phyloP scores from a whole-genome alignment of 1,140 invertebrate species.

The Drosophila littoralis region DNA sequence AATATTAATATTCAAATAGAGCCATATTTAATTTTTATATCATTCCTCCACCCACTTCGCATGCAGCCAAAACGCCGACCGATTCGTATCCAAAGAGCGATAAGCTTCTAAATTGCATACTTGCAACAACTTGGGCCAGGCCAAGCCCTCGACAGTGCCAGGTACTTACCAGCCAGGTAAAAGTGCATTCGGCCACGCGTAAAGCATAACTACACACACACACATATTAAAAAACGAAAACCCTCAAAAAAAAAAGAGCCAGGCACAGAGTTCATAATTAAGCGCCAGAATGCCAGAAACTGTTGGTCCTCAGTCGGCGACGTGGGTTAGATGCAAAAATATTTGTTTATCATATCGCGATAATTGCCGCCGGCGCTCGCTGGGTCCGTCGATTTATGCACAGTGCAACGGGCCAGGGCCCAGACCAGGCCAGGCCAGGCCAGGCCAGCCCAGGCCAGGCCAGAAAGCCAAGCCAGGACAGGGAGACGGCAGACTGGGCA shows the following conservation, averaged over 20 bases:
- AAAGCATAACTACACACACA: slow-evolving; percentile 49
- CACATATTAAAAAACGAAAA: slow-evolving; percentile 45
- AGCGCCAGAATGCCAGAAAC: slow-evolving; percentile 76
- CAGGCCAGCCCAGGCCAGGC: slow-evolving; percentile 21
- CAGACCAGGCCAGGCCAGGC: slow-evolving; percentile 25
- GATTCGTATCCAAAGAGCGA: slow-evolving; percentile 71
- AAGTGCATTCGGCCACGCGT: slow-evolving; percentile 68
- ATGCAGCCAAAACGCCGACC: slow-evolving; percentile 52
- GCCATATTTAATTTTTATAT: slow-evolving; percentile 79
- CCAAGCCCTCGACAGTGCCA: slow-evolving; percentile 53
- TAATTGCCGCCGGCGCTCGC: slow-evolving; percentile 75
- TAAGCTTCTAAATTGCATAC: slow-evolving; percentile 79
- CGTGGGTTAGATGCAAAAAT: slow-evolving; percentile 79
- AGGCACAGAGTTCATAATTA: slow-evolving; percentile 74
- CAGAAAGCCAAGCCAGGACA: slow-evolving; percentile 4
- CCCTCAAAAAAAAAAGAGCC: slow-evolving; percentile 5
- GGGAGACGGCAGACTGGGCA: slow-evolving; percentile 12
- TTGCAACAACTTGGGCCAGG: slow-evolving; percentile 63
- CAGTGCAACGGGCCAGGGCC: slow-evolving; percentile 19
- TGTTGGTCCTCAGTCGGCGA: slow-evolving; percentile 55
- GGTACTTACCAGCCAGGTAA: slow-evolving; percentile 48
- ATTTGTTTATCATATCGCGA: slow-evolving; percentile 83
- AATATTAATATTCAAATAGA: slow-evolving; percentile 71
- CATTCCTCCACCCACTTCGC: slow-evolving; percentile 69
- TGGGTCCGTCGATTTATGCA: slow-evolving; percentile 64